Evolutionary conservation across 2,797 vertebrate species (phyloP).

Genomic region (Pipistrellus pygmaeus): DNA sequence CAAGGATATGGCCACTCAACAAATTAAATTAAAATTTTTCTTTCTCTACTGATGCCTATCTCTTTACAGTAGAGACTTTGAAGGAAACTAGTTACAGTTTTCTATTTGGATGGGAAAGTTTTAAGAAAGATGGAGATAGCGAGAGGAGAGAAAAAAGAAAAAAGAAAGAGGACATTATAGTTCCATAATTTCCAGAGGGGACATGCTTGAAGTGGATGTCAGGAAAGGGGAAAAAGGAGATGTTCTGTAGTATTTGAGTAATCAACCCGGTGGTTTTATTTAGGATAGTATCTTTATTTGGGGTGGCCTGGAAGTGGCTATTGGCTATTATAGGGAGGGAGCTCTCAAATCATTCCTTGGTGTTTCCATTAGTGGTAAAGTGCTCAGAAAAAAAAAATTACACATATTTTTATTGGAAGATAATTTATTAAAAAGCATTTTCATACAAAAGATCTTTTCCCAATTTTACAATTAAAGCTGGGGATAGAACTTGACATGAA

Average conservation of each 20-base stretch:
- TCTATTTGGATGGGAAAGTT: conserved; percentile 49
- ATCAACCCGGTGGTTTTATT: not conserved
- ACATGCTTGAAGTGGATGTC: not conserved
- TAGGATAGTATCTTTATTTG: conserved; percentile 26
- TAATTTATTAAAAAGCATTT: conserved; percentile 48
- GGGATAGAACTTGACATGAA: conserved; percentile 14
- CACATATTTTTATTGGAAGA: conserved; percentile 25
- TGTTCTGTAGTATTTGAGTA: not conserved
- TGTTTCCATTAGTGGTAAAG: not conserved
- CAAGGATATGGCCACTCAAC: not conserved
- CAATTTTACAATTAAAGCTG: conserved; percentile 54
- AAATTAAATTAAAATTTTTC: not conserved
- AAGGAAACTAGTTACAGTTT: conserved; percentile 2
- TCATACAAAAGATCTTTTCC: not conserved
- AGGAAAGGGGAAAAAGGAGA: not conserved
- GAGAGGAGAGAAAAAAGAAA: not conserved
- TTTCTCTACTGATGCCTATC: not conserved
- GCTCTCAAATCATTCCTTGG: not conserved
- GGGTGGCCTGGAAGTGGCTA: not conserved
- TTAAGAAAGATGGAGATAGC: not conserved
- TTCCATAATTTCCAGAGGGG: conserved; percentile 23
- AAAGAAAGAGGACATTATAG: not conserved
- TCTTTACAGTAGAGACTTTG: conserved; percentile 3
- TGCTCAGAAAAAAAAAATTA: not conserved
- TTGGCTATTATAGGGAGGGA: not conserved